Base-by-base conservation (phyloP, 2,797 vertebrate genomes). In the Gallirallus australis region DNA sequence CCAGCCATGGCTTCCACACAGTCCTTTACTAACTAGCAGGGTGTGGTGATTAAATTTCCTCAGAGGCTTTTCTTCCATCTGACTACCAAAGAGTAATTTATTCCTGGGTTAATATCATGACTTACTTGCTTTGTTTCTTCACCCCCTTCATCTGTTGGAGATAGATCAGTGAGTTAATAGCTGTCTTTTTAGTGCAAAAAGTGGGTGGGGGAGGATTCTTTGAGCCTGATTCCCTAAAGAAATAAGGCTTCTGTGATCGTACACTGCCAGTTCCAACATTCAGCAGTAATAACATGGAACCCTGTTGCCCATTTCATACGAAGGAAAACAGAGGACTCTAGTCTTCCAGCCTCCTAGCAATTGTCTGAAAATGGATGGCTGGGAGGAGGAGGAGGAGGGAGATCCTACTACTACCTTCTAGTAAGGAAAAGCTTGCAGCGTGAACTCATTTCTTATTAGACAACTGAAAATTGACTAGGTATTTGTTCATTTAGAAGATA, bases 21-120 rank as follows among this genome's bases (percentile, higher is more conserved):
- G 31, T 57, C 73, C 68, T 89, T 78, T 92, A 96, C 89, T 91
- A 94, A 93, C 65, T 28, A 25, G n/a, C 79, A 91, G 91, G 89
- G 94, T 83, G 89, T 78, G 96, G 91, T 92, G 91, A 89, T 82
- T 68, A 45, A 45, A 60, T 91, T 95, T 94, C 91, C 75, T 96
- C 71, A 64, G 71, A 79, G 63, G 57, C 19, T 91, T 80, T 93
- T 90, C 78, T 81, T 76, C 89, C 75, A 64, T 68, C 70, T 87
- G 66, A 66, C 86, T 92, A 48, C 56, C 68, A 68, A 78, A 70
- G 54, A 77, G 60, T 77, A 66, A 93, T 91, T 89, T 91, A 94
- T 92, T 94, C 89, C 50, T 92, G 64, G 39, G 40, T 28, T 61
- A 77, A 73, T 28, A 86, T 52, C 54, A 30, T 70, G 2, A 1